Percentiles rank a stretch among this genome's conserved stretches.
phyloP scores from a whole-genome alignment of 2,888 invertebrate genomes.

The Noctua comes region DNA sequence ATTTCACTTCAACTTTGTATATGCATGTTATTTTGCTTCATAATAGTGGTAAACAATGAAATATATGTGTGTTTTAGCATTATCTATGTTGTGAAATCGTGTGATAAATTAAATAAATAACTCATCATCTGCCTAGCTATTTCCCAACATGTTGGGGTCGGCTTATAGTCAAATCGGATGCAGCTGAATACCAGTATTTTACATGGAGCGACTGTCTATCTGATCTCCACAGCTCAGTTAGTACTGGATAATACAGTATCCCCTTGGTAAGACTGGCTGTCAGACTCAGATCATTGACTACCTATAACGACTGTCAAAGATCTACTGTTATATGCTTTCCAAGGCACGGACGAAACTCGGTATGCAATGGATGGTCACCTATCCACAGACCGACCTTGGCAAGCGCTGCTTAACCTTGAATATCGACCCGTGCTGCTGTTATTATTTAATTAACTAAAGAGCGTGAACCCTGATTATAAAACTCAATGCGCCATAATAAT shows the following conservation, averaged over 20 bases:
- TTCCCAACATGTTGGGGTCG: not conserved
- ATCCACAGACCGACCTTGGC: not conserved
- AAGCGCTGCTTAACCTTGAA: not conserved
- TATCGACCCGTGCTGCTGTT: not conserved
- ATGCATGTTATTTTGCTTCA: conserved; percentile 3
- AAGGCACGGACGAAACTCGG: not conserved
- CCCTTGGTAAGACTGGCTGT: not conserved
- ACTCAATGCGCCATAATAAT: not conserved
- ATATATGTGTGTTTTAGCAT: not conserved
- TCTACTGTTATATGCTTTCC: not conserved
- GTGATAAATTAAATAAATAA: not conserved
- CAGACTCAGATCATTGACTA: not conserved
- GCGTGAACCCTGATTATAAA: not conserved
- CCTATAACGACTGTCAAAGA: not conserved
- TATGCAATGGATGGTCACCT: not conserved
- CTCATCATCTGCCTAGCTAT: not conserved
- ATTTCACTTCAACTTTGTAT: conserved; percentile 46
- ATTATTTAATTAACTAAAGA: too few species aligned
- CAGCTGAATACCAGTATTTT: not conserved
- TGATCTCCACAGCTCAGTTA: not conserved
- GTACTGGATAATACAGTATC: not conserved
- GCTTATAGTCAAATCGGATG: not conserved
- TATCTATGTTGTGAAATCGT: not conserved
- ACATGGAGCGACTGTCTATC: not conserved
- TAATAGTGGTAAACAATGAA: not conserved